Conservation (phyloP, 2,797 vertebrate species). For the Heterohyrax brucei region DNA sequence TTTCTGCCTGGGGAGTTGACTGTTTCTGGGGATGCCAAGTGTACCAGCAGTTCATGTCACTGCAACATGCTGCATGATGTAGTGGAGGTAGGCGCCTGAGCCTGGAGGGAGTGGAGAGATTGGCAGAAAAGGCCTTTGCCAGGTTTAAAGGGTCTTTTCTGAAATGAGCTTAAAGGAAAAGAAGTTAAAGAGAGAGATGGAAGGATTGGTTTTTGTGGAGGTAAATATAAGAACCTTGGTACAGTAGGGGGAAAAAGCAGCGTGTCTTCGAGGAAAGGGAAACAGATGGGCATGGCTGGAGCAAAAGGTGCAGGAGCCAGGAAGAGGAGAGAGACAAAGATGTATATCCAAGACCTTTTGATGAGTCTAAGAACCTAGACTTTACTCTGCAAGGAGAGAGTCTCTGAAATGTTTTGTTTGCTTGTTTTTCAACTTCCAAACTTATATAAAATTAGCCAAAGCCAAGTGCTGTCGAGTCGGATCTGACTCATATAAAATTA, state of each 20-base stretch:
- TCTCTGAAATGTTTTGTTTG: constrained; percentile 16
- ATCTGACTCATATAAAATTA: background rate
- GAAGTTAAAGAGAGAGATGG: background rate
- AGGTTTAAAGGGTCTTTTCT: background rate
- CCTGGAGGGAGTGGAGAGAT: background rate
- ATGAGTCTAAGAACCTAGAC: background rate
- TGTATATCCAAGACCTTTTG: background rate
- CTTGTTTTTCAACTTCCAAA: constrained; percentile 1
- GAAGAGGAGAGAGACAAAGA: accelerated
- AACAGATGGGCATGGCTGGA: background rate
- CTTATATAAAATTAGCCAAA: background rate
- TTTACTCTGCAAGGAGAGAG: background rate
- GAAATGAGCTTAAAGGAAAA: constrained; percentile 14
- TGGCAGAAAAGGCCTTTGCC: background rate
- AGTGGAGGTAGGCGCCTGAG: background rate
- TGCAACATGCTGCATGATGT: background rate
- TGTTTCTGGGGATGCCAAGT: background rate
- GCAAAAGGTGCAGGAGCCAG: background rate
- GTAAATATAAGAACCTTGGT: background rate
- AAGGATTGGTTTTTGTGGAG: background rate
- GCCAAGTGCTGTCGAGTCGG: too few species aligned
- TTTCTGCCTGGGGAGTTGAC: background rate
- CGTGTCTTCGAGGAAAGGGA: background rate
- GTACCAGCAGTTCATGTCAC: background rate
- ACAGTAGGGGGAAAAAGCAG: background rate